Evolutionary conservation across 2,797 vertebrate species (phyloP).

Genomic region (Kryptopterus vitreolus): DNA sequence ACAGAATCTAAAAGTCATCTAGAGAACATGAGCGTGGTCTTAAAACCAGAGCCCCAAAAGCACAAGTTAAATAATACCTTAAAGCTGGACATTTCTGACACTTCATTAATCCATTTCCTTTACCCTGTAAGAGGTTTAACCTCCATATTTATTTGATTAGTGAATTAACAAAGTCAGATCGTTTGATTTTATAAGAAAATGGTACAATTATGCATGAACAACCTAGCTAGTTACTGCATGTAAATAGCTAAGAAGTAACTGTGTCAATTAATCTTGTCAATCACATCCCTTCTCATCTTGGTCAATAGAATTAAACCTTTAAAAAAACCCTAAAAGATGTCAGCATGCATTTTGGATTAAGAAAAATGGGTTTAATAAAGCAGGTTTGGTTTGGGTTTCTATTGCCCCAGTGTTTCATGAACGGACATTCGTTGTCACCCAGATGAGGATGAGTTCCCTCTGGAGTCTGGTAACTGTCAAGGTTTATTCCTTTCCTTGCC

Average conservation of each 20-base stretch:
- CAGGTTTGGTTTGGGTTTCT: neutral
- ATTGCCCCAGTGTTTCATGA: neutral
- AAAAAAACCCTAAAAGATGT: neutral
- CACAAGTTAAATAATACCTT: neutral
- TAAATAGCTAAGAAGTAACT: neutral
- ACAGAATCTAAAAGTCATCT: neutral
- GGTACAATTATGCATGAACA: neutral
- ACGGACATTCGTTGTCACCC: no score
- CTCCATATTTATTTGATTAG: neutral
- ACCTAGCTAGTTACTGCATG: neutral
- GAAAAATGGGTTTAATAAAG: neutral
- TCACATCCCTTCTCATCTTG: neutral
- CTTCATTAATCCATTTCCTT: neutral
- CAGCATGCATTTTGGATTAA: neutral
- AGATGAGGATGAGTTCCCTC: no score
- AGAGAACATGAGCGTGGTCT: neutral
- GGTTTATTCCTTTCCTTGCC: no score
- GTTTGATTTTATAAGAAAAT: neutral
- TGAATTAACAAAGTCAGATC: neutral
- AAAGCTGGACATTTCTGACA: neutral
- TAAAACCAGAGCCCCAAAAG: neutral
- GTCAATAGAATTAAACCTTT: neutral
- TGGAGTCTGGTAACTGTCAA: no score
- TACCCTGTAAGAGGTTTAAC: neutral
- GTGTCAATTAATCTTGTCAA: neutral